Base-by-base conservation (phyloP, 1,140 invertebrate genomes). In the Trichonephila inaurata region DNA sequence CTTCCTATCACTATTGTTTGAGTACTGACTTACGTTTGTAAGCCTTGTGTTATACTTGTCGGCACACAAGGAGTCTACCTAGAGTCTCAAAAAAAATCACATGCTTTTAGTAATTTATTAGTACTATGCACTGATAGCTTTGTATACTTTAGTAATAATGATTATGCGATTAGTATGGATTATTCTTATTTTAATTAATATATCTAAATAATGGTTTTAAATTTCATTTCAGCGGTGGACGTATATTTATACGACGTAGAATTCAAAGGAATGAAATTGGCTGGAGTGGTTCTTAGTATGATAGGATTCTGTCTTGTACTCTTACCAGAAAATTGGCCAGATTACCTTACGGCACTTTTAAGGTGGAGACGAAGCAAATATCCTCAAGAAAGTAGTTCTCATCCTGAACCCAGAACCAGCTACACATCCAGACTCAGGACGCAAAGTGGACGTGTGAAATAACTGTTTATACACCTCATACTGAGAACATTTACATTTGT, bases 281-380 rank as follows among this genome's bases (percentile, higher is more conserved):
- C 98, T 40, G 98, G 98, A 89, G 98, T 99, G 95, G 97, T 99
- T 92, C 96, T 99, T 19, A 98, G 99, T 95, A 88, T 95, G 21
- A 90, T 95, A 19, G 95, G 95, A 12, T 95, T 96, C 77, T 77
- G 95, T 60, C 94, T 99, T 61, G 98, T 99, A 86, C 98, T 99
- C 97, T 98, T 99, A 95, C 98, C 98, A 3, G 98, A 98, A 95
- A 98, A 99, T 96, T 99, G 98, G 98, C 98, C 98, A 5, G 97
- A 98, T 95, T 99, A 98, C 95, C 98, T 99, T 95, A 98, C 98
- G 94, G 96, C 98, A 95, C 96, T 98, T 83, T 96, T 99, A 94
- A 97, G 98, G 60, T 95, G 93, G 94, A 89, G 94, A 90, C 82
- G 94, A 87, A 87, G 91, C 33, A 94, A 95, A 85, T 90, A 92